Conservation (phyloP, 2,888 invertebrate species). For the Eupelmus urozonus region DNA sequence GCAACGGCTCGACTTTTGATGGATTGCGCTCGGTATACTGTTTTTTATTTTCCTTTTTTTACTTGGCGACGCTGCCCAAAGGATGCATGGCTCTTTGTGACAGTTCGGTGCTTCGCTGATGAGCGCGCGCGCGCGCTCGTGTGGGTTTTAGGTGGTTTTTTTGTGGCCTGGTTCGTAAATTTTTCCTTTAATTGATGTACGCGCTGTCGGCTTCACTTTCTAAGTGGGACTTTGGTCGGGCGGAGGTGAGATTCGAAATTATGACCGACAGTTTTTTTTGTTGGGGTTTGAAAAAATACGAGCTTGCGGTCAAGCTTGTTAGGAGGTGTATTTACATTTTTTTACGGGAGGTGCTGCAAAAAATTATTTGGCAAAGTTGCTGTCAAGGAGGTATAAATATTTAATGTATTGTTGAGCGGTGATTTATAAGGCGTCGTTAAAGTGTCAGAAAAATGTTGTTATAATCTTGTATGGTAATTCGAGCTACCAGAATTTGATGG, state of each 20-base stretch:
- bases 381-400: not conserved
- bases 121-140: no score
- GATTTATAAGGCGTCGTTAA: not conserved
- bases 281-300: not conserved
- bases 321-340: not conserved
- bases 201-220: slow-evolving; percentile 36
- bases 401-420: not conserved
- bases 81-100: not conserved
- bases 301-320: not conserved
- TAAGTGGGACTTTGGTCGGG: not conserved
- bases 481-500: no score
- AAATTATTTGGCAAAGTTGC: not conserved
- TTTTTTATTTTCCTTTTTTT: no score
- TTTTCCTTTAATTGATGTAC: no score
- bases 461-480: not conserved
- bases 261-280: not conserved
- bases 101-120: not conserved
- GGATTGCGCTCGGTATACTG: no score
- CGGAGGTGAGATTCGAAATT: not conserved
- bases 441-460: not conserved
- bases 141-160: no score
- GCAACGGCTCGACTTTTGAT: no score
- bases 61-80: not conserved
- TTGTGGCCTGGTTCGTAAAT: no score
- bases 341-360: not conserved